These are phyloP conservation scores for Antechinus stuartii DNA, from an alignment of 2,113 vertebrate species.

Conservation along the genomic window DNA sequence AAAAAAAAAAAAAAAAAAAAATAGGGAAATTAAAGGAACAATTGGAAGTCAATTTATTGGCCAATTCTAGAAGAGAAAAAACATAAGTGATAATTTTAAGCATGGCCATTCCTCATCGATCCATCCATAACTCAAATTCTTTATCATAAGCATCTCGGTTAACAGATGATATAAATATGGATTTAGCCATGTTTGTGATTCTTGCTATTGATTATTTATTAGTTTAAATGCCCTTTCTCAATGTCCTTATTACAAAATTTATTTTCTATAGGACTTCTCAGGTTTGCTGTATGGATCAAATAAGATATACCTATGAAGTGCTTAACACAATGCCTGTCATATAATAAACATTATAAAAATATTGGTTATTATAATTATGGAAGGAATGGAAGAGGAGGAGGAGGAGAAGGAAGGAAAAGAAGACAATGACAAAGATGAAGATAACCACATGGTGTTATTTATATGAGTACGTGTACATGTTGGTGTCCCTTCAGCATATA, in stretches of 20 bases:
- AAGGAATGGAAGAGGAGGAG: too few species aligned
- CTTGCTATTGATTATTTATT: background rate
- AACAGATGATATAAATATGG: background rate
- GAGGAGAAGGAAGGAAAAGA: too few species aligned
- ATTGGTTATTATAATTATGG: background rate
- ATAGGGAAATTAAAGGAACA: slow-evolving; percentile 32
- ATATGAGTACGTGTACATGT: background rate
- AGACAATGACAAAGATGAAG: background rate
- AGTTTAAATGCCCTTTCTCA: background rate
- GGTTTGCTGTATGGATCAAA: background rate
- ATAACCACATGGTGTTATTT: background rate
- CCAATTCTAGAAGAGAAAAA: slow-evolving; percentile 30
- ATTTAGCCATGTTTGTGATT: background rate
- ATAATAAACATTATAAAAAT: background rate
- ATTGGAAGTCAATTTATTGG: background rate
- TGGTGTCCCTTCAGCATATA: background rate
- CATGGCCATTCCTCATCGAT: background rate
- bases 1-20: background rate
- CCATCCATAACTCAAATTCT: background rate
- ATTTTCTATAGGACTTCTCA: background rate
- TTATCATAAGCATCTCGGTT: background rate
- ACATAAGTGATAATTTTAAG: background rate
- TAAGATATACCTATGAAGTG: background rate
- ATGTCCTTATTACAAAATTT: background rate
- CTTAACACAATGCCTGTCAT: too few species aligned